These are phyloP conservation scores for Paragorgia papillata DNA, from an alignment of 92 coral and sea anemone genomes.

Conservation along the genomic window DNA sequence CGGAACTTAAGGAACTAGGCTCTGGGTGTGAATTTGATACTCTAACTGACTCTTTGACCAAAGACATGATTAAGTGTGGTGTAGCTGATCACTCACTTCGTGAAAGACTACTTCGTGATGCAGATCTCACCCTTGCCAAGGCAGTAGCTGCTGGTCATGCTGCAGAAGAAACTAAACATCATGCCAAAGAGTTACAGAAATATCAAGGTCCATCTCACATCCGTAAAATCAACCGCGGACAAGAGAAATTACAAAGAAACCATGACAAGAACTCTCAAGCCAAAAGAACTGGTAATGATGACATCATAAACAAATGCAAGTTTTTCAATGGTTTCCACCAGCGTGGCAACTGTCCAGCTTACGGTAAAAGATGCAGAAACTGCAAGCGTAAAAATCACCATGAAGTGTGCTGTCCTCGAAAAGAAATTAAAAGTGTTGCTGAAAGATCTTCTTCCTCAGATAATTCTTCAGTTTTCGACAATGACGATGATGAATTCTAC, in stretches of 20 bases:
- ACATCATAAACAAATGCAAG: slow-evolving; percentile 38
- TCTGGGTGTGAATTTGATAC: too few relatives aligned
- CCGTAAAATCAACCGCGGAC: too few relatives aligned
- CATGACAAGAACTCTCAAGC: neutral
- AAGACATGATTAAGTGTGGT: slow-evolving; percentile 59
- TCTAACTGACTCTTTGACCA: slow-evolving; percentile 49
- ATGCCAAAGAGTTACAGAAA: slow-evolving; percentile 44
- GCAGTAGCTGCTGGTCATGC: slow-evolving; percentile 54
- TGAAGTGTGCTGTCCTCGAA: slow-evolving; percentile 41
- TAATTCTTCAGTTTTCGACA: neutral
- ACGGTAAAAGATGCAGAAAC: slow-evolving; percentile 16
- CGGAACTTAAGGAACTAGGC: slow-evolving; percentile 46
- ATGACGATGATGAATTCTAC: slow-evolving; percentile 14
- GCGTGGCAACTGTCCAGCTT: slow-evolving; percentile 49
- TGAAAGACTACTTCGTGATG: slow-evolving; percentile 38
- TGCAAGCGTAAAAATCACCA: slow-evolving; percentile 49
- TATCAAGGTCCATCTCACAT: neutral
- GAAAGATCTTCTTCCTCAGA: slow-evolving; percentile 1
- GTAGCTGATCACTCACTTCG: slow-evolving; percentile 21
- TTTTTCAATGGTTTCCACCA: slow-evolving; percentile 42
- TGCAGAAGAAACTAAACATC: slow-evolving; percentile 54
- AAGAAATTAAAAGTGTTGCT: neutral
- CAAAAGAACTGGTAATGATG: too few relatives aligned
- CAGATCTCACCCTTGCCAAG: slow-evolving; percentile 43
- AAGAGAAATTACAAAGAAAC: neutral